These are phyloP conservation scores for Tonatia bakeri DNA, from an alignment of 2,113 vertebrate species.

Conservation along the genomic window DNA sequence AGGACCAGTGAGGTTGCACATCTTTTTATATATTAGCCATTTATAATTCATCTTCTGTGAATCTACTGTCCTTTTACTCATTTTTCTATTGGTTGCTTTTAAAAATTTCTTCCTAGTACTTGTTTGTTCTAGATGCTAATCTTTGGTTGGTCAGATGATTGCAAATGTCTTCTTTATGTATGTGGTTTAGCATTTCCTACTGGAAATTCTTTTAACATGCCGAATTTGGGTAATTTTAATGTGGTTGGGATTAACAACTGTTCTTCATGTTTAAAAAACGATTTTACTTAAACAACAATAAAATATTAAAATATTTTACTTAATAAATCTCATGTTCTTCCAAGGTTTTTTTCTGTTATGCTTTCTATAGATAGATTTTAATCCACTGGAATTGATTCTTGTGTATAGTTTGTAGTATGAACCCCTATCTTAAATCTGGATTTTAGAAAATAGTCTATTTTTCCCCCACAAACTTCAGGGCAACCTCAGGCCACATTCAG, in stretches of 20 bases:
- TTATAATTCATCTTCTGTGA: background rate
- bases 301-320: background rate
- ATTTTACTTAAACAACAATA: background rate
- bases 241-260: background rate
- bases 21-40: background rate
- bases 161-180: background rate
- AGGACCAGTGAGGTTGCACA: background rate
- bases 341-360: background rate
- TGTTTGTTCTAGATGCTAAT: background rate
- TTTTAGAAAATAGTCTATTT: background rate
- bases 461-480: background rate
- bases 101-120: background rate
- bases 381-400: background rate
- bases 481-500: background rate
- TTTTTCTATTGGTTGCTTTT: background rate
- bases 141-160: background rate
- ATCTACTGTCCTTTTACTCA: background rate
- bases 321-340: background rate
- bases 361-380: conserved; percentile 6
- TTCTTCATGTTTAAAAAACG: background rate
- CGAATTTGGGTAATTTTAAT: conserved; percentile 19
- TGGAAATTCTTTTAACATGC: background rate
- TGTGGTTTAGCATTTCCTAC: background rate
- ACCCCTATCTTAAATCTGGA: background rate
- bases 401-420: background rate